phyloP scores from a whole-genome alignment of 1,140 invertebrate genomes.

The Galleria mellonella region DNA sequence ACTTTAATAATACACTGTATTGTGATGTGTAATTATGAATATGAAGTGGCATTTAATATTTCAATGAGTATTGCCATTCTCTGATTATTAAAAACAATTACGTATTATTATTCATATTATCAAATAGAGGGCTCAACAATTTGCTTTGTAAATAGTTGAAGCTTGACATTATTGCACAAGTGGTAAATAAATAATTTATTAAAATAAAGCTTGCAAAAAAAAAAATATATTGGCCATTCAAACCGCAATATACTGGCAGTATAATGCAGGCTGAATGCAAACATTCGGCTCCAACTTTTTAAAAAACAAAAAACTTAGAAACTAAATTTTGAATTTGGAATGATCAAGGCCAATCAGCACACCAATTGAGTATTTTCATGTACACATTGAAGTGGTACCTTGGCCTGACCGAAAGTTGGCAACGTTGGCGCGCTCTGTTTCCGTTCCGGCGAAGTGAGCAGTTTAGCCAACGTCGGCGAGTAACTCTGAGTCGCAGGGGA shows the following conservation, averaged over 20 bases:
- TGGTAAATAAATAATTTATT: background rate
- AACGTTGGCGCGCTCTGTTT: constrained; percentile 55
- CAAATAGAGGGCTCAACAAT: constrained; percentile 17
- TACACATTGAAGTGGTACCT: constrained; percentile 68
- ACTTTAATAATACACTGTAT: constrained; percentile 4
- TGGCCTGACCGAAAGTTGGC: constrained; percentile 71
- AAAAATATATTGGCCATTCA: background rate
- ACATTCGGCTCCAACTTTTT: background rate
- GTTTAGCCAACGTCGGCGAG: constrained; percentile 85
- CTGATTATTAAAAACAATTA: constrained; percentile 3
- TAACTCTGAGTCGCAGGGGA: constrained; percentile 73
- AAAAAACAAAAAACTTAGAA: constrained; percentile 25
- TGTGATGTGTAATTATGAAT: constrained; percentile 21
- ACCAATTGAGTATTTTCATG: constrained; percentile 51
- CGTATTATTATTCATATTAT: no score
- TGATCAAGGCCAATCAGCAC: constrained; percentile 62
- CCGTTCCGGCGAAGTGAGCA: constrained; percentile 80
- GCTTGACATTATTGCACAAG: no score
- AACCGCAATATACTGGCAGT: background rate
- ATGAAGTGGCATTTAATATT: constrained; percentile 42
- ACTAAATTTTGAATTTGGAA: constrained; percentile 68
- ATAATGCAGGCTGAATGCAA: background rate
- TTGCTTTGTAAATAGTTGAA: constrained; percentile 15
- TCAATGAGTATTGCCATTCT: constrained; percentile 60
- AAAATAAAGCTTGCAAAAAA: background rate